Conservation (phyloP, 2,113 vertebrate species). For the Rhodinocichla rosea region DNA sequence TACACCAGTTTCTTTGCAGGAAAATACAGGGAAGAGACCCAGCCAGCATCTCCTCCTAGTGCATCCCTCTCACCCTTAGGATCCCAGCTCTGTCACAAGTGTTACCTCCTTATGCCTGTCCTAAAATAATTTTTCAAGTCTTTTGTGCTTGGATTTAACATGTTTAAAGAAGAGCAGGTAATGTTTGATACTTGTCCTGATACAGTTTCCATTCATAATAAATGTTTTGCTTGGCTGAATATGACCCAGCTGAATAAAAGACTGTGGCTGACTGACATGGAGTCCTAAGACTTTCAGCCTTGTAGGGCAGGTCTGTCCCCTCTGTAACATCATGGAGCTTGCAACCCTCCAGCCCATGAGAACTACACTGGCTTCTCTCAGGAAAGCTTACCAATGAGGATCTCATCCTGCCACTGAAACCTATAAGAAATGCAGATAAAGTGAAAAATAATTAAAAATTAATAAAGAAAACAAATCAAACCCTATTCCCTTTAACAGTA, state of each 20-base stretch:
- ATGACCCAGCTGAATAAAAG: not conserved
- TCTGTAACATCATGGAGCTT: not conserved
- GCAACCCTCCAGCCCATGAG: not conserved
- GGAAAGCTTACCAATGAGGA: not conserved
- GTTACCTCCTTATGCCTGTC: not conserved
- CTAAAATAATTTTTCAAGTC: not conserved
- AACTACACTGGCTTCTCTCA: not conserved
- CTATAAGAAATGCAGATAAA: not conserved
- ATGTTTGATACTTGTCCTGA: not conserved
- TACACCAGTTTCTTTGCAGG: not conserved
- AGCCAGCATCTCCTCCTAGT: not conserved
- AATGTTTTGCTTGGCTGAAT: not conserved
- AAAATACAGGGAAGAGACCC: not conserved
- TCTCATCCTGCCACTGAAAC: not conserved
- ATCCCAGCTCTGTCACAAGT: not conserved
- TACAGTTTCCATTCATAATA: accelerated
- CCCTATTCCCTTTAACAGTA: not conserved
- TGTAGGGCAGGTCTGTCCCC: not conserved
- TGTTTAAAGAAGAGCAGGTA: not conserved
- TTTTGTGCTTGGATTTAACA: not conserved
- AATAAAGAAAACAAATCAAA: not conserved
- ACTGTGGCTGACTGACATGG: not conserved
- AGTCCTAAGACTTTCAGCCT: not conserved
- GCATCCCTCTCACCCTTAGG: not conserved
- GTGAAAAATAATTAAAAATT: conserved; percentile 15